phyloP scores from a whole-genome alignment of 2,888 invertebrate species.

The Tanytarsus gracilentus region DNA sequence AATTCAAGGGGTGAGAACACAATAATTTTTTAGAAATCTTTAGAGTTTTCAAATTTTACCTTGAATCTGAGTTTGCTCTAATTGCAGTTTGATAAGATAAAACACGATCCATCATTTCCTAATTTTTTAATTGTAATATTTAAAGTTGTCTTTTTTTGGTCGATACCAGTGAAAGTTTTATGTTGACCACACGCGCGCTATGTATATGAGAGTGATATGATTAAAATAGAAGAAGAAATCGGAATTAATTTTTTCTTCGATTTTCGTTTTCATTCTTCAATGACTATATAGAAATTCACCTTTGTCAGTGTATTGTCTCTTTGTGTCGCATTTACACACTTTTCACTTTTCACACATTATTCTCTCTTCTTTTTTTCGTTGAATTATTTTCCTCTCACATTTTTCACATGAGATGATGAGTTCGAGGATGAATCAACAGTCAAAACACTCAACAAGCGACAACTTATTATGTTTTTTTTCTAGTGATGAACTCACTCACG shows the following conservation, averaged over 20 bases:
- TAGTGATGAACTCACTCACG: not conserved
- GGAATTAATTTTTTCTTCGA: not conserved
- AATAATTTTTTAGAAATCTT: not conserved
- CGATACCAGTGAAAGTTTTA: not conserved
- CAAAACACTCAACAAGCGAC: slow-evolving; percentile 2
- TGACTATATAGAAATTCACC: slow-evolving; percentile 8
- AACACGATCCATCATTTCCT: slow-evolving; percentile 41
- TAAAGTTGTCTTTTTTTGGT: not conserved
- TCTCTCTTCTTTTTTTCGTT: not conserved
- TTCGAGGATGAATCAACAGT: no score
- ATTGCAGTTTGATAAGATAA: slow-evolving; percentile 43
- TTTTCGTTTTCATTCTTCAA: not conserved
- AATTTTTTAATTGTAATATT: no score
- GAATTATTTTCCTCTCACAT: not conserved
- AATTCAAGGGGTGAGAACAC: no score
- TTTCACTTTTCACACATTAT: slow-evolving; percentile 4
- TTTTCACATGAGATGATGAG: no score
- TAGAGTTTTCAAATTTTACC: not conserved
- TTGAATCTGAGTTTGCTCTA: slow-evolving; percentile 35
- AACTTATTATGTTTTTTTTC: not conserved
- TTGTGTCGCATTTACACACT: slow-evolving; percentile 2
- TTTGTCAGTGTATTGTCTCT: not conserved
- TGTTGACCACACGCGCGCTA: not conserved
- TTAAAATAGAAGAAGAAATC: not conserved
- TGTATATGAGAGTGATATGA: not conserved